A percentile compares a stretch with the other conserved stretches of the same genome.
Conservation (phyloP, 1,140 invertebrate genomes). For the Brachionus calyciflorus region DNA sequence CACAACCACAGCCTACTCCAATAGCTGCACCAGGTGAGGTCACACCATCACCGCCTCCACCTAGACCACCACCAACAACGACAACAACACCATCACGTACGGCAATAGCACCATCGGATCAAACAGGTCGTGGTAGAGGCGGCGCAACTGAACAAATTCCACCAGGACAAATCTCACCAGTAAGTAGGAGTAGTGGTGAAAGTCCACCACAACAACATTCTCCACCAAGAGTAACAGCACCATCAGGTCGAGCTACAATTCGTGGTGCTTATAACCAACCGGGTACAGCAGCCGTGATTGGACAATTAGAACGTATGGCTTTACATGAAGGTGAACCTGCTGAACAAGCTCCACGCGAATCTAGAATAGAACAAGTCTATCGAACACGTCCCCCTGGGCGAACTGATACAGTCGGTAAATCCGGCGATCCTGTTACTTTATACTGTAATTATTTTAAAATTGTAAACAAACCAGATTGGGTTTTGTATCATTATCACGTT, state of each 20-base stretch:
- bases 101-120: neutral
- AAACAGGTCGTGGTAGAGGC: conserved; percentile 4
- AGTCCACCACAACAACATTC: conserved; percentile 24
- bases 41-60: neutral
- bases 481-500: conserved; percentile 76
- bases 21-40: neutral
- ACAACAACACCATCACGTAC: neutral
- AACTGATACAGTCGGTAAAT: conserved; percentile 47
- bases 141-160: neutral
- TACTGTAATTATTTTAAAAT: conserved; percentile 74
- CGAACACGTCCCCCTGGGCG: neutral
- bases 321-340: conserved; percentile 9
- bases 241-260: neutral
- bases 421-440: conserved; percentile 64
- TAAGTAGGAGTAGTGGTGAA: conserved; percentile 22
- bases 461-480: conserved; percentile 69
- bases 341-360: neutral
- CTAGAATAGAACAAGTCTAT: conserved; percentile 1
- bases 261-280: neutral
- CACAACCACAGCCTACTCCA: neutral
- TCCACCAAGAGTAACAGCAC: neutral
- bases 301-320: neutral
- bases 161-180: conserved; percentile 5
- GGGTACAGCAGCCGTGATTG: neutral
- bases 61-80: neutral